Evolutionary conservation across 2,888 invertebrate species (phyloP).

Genomic region (Hydrotaea diabolus): DNA sequence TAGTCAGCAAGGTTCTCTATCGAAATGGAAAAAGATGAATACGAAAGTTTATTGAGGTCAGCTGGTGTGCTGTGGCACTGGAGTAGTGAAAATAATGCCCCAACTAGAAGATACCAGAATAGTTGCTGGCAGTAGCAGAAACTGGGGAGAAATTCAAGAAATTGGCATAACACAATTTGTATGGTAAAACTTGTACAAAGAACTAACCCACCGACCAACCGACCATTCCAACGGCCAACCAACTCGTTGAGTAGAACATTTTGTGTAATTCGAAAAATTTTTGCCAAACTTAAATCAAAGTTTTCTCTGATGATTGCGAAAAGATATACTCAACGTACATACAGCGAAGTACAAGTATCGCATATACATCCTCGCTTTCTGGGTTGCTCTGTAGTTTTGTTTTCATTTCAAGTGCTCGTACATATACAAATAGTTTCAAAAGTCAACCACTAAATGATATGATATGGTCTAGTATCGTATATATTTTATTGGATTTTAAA

Average conservation of each 20-base stretch:
- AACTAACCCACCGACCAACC: background rate
- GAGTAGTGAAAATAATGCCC: background rate
- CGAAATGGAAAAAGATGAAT: background rate
- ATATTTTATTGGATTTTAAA: slow-evolving; percentile 1
- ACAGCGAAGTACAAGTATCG: background rate
- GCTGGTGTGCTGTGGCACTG: slow-evolving; percentile 21
- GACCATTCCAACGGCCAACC: background rate
- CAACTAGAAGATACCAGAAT: background rate
- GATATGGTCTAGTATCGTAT: background rate
- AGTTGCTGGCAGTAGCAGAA: background rate
- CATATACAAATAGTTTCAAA: background rate
- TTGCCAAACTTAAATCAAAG: background rate
- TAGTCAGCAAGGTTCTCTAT: background rate
- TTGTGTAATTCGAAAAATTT: slow-evolving; percentile 1
- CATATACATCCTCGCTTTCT: too few species aligned
- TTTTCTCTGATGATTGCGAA: slow-evolving; percentile 9
- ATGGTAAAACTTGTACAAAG: background rate
- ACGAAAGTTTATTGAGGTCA: slow-evolving; percentile 12
- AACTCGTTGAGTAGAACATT: background rate
- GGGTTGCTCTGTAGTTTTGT: too few species aligned
- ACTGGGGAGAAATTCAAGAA: slow-evolving; percentile 18
- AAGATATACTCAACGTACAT: background rate
- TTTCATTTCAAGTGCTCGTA: too few species aligned
- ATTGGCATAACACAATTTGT: slow-evolving; percentile 24
- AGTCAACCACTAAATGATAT: slow-evolving; percentile 3